Base-by-base conservation (phyloP, 2,113 vertebrate species). In the Progne subis region DNA sequence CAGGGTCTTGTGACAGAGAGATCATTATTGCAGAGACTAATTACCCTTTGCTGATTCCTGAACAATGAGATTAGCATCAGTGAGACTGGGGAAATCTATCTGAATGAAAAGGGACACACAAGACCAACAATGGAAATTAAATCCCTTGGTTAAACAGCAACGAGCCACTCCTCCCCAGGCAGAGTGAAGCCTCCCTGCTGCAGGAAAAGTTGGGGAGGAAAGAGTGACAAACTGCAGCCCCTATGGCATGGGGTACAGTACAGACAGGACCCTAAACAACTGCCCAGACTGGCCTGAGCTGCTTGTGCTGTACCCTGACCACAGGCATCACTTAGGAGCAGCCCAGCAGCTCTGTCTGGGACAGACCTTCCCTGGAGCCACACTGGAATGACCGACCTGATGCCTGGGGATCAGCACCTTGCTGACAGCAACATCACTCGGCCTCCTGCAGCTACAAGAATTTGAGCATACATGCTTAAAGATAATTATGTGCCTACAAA, bases 21-120 rank as follows among this genome's bases (percentile, higher is more conserved):
- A 77, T 89, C 81, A 57, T 87, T 85, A 89, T 5, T 89, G 55
- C 55, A 47, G 75, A 3, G 1, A 74, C 87, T 94, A 95, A 92
- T 95, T 95, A 91, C 75, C 75, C 70, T 94, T 79, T 86, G 78
- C 90, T 88, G 78, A 77, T 95, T 87, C 78, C 71, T 76, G 78
- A 74, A 76, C 87, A 89, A 84, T 19, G 81, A 61, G 70, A 87
- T 91, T 87, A 91, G 63, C 68, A 50, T 77, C 91, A 72, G 0
- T 41, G 67, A 95, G 61, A 39, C 81, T 39, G 43, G 13, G 53
- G 74, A 90, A 91, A 70, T 91, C 63, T 59, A 59, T 47, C 4
- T 69, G 64, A 88, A 21, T 47, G 70, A 50, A 82, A 78, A 72
- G 23, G 61, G 74, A 72, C 39, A 41, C 46, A 65, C n/a, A 91